Base-by-base conservation (phyloP, 2,113 vertebrate genomes). In the Upupa epops region DNA sequence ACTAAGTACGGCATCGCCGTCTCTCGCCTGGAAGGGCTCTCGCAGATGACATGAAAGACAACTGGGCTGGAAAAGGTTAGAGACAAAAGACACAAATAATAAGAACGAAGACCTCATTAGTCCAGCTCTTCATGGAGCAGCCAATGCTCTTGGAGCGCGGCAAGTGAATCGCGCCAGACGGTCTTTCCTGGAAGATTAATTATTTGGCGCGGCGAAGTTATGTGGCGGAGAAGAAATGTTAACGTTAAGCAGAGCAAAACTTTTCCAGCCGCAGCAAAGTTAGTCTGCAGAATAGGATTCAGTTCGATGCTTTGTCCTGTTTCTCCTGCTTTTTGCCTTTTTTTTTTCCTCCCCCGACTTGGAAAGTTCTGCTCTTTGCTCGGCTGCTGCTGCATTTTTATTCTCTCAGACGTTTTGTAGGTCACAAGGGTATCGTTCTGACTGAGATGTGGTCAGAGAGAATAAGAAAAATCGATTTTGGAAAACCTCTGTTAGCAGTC, bases 381-480 rank as follows among this genome's bases (percentile, higher is more conserved):
- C 79, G 45, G 90, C 45, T 95, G 85, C 91, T 85, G 68, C 95
- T 90, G 80, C 89, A 92, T 88, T 96, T 96, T 90, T 90, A 94
- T 95, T 86, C 94, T 93, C 68, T 95, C 88, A 95, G 63, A 86
- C 59, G 20, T 96, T 96, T 95, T 94, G 56, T 88, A 88, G 95
- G 92, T 96, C 92, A 95, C 75, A 88, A 88, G 88, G 80, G 85
- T 85, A 95, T 86, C 66, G 0, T 95, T 93, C 88, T 93, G 56
- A 86, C 65, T 95, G 90, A 95, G 94, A 96, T 82, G 73, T 88
- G 83, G 60, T 88, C 83, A 72, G 80, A 93, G 84, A 95, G 70
- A 95, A 94, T 89, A 96, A 88, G 91, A 96, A 95, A 94, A 94
- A 94, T 94, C 88, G 79, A 92, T 96, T 96, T 93, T 74, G 80